Base-by-base conservation (phyloP, 2,888 invertebrate species). In the Orthosia incerta region DNA sequence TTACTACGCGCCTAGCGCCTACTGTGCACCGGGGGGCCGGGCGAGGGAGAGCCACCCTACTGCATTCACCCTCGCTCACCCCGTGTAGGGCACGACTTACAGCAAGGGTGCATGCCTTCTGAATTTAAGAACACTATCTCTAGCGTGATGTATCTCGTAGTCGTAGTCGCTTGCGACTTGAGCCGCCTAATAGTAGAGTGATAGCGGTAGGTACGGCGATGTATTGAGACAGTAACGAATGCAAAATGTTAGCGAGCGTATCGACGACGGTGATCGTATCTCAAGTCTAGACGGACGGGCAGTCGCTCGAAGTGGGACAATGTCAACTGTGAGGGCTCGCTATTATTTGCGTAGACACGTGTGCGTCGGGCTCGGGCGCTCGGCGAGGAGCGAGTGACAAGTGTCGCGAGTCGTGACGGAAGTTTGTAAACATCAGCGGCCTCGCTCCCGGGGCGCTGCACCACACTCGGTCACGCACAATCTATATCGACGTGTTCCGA, bases 1-100 rank as follows among this genome's bases (percentile, higher is more conserved):
- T 94, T 94, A 96, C 95, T 96, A 95, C 95, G 95, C 95, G 96
- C 96, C 96, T 95, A 95, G 95, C 95, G 96, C 96, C 96, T 95
- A 95, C 93, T 91, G 93, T 93, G 92, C 93, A 93, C 87, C 91
- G 92, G 93, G 92, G 84, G 83, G 80, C 82, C 86, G 88, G 91
- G 89, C 84, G 87, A 89, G 89, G 92, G 91, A 91, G 90, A 80
- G 91, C 93, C 94, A 93, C 94, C 95, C 95, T 93, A 92, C 89
- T 95, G 95, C 95, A 95, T 91, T 91, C 94, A 91, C 95, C 95
- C 94, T 92, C 90, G 87, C 87, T 93, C 91, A 87, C 91, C 91
- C 91, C 89, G 90, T 89, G 85, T 91, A 93, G 93, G 93, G 94
- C 93, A 90, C 85, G 67, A 87, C 90, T 90, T 91, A 92, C 90